Percentiles rank a stretch among this genome's conserved stretches.
phyloP scores from a whole-genome alignment of 1,140 invertebrate species.

The Venustaconcha ellipsiformis region DNA sequence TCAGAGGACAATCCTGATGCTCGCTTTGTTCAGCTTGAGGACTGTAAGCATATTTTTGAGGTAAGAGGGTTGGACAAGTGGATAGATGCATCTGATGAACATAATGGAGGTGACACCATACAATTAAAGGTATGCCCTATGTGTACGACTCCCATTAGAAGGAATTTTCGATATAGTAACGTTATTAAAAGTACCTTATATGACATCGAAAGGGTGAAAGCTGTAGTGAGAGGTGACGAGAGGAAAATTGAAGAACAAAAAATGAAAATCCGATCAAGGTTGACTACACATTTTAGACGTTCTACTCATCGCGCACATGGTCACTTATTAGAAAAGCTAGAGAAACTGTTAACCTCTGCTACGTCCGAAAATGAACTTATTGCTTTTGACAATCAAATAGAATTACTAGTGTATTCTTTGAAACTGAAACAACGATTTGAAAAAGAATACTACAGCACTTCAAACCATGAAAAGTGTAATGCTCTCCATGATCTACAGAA shows the following conservation, averaged over 20 bases:
- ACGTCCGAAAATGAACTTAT: constrained; percentile 23
- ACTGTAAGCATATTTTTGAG: constrained; percentile 51
- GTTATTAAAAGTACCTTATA: constrained; percentile 72
- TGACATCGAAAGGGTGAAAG: constrained; percentile 75
- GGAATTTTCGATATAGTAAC: constrained; percentile 74
- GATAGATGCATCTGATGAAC: constrained; percentile 66
- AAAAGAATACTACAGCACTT: constrained; percentile 1
- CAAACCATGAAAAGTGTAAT: constrained; percentile 2
- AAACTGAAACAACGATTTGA: constrained; percentile 15
- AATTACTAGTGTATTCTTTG: background rate
- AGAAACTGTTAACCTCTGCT: background rate
- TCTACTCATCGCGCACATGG: background rate
- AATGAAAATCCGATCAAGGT: constrained; percentile 6
- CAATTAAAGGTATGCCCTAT: constrained; percentile 74
- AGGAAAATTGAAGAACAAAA: constrained; percentile 4
- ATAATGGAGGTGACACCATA: constrained; percentile 60
- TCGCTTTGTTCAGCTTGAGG: constrained; percentile 47
- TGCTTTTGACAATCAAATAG: constrained; percentile 18
- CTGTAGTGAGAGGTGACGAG: constrained; percentile 45
- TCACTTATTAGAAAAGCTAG: background rate
- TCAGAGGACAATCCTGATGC: constrained; percentile 62
- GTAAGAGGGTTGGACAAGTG: constrained; percentile 60
- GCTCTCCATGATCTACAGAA: constrained; percentile 1
- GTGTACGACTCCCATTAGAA: constrained; percentile 75
- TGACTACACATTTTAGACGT: background rate